Percentiles rank a stretch among this genome's conserved stretches.
Evolutionary conservation across 1,140 invertebrate species (phyloP).

Genomic region (Trigoniulus corallinus): DNA sequence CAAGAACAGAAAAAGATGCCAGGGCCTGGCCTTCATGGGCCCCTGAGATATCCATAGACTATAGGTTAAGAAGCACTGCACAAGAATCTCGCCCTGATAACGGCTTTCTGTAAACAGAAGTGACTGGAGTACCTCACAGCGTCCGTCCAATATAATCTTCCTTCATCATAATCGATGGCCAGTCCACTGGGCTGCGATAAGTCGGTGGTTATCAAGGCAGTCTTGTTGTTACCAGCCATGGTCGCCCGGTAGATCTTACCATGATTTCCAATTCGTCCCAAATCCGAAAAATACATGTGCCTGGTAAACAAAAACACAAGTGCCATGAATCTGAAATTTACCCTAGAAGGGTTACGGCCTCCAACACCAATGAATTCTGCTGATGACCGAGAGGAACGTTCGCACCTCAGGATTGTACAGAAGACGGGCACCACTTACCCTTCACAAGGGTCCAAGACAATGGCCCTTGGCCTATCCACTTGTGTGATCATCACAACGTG

Average conservation of each 20-base stretch:
- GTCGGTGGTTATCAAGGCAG: conserved; percentile 73
- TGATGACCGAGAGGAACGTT: too few relatives aligned
- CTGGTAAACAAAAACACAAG: conserved; percentile 23
- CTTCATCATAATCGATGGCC: conserved; percentile 89
- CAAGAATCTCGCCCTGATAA: too few relatives aligned
- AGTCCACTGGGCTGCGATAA: conserved; percentile 89
- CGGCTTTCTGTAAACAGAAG: background rate
- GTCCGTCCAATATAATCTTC: conserved; percentile 95
- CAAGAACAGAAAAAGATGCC: too few relatives aligned
- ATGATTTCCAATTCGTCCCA: conserved; percentile 78
- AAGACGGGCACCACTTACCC: too few relatives aligned
- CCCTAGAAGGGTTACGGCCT: too few relatives aligned
- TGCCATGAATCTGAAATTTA: too few relatives aligned
- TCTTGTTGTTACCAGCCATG: conserved; percentile 88
- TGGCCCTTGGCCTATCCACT: conserved; percentile 81
- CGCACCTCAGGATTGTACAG: too few relatives aligned
- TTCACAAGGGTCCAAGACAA: conserved; percentile 92
- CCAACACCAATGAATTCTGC: too few relatives aligned
- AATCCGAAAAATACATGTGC: conserved; percentile 79
- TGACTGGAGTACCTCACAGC: conserved; percentile 44
- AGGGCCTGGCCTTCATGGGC: too few relatives aligned
- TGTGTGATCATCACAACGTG: conserved; percentile 83
- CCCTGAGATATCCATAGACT: too few relatives aligned
- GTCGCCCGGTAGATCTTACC: conserved; percentile 90
- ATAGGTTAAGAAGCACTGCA: too few relatives aligned